Percentiles rank a stretch among this genome's conserved stretches.
Evolutionary conservation across 1,140 invertebrate genomes (phyloP).

Genomic region (Laupala kohalensis): DNA sequence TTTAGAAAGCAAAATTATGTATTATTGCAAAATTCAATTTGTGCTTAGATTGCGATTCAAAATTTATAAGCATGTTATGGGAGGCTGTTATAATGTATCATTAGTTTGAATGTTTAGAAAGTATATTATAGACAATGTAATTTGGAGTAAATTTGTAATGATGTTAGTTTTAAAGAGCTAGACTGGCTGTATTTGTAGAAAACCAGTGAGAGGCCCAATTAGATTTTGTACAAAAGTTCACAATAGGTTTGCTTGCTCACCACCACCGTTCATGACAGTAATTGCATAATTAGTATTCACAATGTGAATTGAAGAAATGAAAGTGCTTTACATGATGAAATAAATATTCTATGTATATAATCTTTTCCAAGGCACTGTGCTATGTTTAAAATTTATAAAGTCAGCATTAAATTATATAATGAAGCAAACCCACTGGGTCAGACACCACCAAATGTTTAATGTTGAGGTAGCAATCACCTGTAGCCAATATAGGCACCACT

Average conservation of each 20-base stretch:
- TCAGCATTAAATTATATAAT: not conserved
- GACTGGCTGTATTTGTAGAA: constrained; percentile 1
- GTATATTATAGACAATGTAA: not conserved
- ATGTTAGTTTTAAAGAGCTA: constrained; percentile 2
- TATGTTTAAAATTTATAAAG: constrained; percentile 1
- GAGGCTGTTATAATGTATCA: not conserved
- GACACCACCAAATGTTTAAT: constrained; percentile 3
- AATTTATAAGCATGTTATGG: not conserved
- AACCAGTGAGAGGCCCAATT: constrained; percentile 6
- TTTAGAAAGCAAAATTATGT: not conserved
- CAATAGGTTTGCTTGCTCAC: constrained; percentile 13
- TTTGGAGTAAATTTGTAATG: constrained; percentile 3
- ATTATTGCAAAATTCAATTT: not conserved
- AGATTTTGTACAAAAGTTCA: constrained; percentile 7
- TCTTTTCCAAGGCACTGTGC: constrained; percentile 4
- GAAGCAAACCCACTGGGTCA: not conserved
- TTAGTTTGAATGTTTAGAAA: not conserved
- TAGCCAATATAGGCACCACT: constrained; percentile 9
- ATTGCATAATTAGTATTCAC: constrained; percentile 16
- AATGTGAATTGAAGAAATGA: constrained; percentile 13
- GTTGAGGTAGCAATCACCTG: constrained; percentile 13
- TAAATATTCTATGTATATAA: constrained; percentile 1
- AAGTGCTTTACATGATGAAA: constrained; percentile 15
- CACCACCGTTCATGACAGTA: constrained; percentile 13
- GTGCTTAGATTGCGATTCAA: not conserved